These are phyloP conservation scores for Anableps anableps DNA, from an alignment of 2,797 vertebrate genomes.

Conservation along the genomic window DNA sequence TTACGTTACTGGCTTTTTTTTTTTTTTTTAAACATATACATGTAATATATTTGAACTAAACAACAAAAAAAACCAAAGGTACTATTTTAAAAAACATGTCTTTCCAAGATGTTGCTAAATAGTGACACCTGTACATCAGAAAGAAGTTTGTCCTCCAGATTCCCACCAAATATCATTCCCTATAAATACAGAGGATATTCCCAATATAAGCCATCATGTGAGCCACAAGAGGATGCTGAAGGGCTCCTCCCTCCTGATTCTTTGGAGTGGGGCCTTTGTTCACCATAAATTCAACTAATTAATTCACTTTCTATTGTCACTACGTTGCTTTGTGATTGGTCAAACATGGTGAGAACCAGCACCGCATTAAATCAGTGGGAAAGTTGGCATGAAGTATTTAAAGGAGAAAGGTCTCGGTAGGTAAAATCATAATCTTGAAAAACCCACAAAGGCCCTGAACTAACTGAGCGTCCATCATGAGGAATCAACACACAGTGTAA, in stretches of 20 bases:
- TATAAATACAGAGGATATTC: conserved; percentile 39
- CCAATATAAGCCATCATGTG: conserved; percentile 40
- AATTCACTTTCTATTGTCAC: conserved; percentile 74
- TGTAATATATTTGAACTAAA: not conserved
- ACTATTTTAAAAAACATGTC: not conserved
- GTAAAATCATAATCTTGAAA: conserved; percentile 46
- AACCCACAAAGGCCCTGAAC: conserved; percentile 19
- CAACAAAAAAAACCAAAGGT: not conserved
- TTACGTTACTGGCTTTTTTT: not conserved
- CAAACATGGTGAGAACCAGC: conserved; percentile 75
- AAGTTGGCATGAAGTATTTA: conserved; percentile 67
- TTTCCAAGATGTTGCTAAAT: conserved; percentile 6
- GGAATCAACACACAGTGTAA: conserved; percentile 77
- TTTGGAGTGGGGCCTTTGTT: conserved; percentile 68
- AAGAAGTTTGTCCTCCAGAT: conserved; percentile 67
- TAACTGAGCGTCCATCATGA: conserved; percentile 63
- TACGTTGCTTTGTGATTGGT: conserved; percentile 74
- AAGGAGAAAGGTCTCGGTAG: conserved; percentile 29
- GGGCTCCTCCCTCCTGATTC: conserved; percentile 76
- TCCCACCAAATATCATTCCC: conserved; percentile 73
- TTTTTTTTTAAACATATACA: not conserved
- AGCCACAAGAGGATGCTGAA: conserved; percentile 46
- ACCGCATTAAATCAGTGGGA: conserved; percentile 63
- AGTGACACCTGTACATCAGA: conserved; percentile 2
- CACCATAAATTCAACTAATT: conserved; percentile 70